phyloP scores from a whole-genome alignment of 2,888 invertebrate genomes.

The Limenitis camilla region DNA sequence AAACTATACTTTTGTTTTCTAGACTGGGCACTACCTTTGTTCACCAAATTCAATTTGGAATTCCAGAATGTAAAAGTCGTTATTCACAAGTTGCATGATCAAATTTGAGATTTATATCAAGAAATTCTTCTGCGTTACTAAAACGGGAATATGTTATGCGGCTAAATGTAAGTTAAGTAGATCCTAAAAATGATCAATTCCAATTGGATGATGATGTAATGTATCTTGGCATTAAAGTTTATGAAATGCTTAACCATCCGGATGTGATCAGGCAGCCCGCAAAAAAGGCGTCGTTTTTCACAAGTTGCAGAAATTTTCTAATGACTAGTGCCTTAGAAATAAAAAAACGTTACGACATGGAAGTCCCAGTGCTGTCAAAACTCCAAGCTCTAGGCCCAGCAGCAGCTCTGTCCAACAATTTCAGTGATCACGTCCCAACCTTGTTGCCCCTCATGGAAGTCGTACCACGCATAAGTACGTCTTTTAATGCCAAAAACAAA shows the following conservation, averaged over 20 bases:
- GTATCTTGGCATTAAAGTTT: constrained; percentile 4
- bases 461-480: constrained; percentile 15
- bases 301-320: not conserved
- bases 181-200: not conserved
- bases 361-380: constrained; percentile 7
- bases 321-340: not conserved
- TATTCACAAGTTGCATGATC: not conserved
- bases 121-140: not conserved
- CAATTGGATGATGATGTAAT: not conserved
- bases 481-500: constrained; percentile 4
- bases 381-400: not conserved
- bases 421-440: constrained; percentile 2
- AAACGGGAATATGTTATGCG: not conserved
- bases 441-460: constrained; percentile 16
- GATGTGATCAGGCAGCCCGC: not conserved
- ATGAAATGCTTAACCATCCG: not conserved
- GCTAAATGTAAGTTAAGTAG: not conserved
- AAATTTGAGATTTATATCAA: constrained; percentile 1
- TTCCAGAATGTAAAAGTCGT: not conserved
- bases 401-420: constrained; percentile 3
- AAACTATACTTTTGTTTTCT: too few species aligned
- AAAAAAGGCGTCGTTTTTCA: not conserved
- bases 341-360: constrained; percentile 1
- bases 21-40: not conserved
- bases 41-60: not conserved